Evolutionary conservation across 2,113 vertebrate genomes (phyloP), one percentile per base, ranked within the genome.

Genomic region (Lampris incognitus): DNA sequence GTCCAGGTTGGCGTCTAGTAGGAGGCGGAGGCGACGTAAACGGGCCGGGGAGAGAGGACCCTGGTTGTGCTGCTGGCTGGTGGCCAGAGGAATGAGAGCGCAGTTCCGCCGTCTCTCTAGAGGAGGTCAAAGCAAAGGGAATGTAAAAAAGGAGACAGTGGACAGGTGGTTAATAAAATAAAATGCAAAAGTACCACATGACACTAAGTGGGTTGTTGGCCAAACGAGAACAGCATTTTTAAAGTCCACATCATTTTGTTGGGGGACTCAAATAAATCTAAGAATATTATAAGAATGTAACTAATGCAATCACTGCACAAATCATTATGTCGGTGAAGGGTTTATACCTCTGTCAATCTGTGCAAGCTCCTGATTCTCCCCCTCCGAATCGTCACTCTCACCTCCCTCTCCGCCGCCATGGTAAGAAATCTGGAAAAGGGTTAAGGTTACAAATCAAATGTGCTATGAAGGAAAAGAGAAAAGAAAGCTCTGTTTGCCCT

Each of bases 341-440:
- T 50, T 67, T 83, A n/a, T 87, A 97, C 96, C 96, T 96, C 95
- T 95, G 84, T 97, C 96, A 56, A 97, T 97, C 89, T 97, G 96
- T 87, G 94, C 96, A 88, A 97, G 94, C 88, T 97, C 96, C 88
- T 96, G 96, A 91, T 97, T 97, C 88, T 97, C 96, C 72, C 95
- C 96, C 82, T 97, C 96, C 59, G 95, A 97, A 89, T 97, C 96
- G 4, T 97, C 96, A 38, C 96, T 97, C 92, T 97, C 96, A n/a
- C 89, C 93, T 80, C 95, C 96, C 84, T 97, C 95, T 55, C 90
- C 93, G 86, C 95, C 93, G 84, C 94, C 95, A 79, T 96, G 95
- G 85, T 93, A 97, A 63, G 96, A 97, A 92, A 97, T 97, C 96
- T 97, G 92, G 56, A 67, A 78, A 67, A 74, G 65, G 69, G 69